A percentile compares a stretch with the other conserved stretches of the same genome.
These are phyloP conservation scores for Diachrysia chrysitis DNA, from an alignment of 2,888 invertebrate species.

Conservation along the genomic window DNA sequence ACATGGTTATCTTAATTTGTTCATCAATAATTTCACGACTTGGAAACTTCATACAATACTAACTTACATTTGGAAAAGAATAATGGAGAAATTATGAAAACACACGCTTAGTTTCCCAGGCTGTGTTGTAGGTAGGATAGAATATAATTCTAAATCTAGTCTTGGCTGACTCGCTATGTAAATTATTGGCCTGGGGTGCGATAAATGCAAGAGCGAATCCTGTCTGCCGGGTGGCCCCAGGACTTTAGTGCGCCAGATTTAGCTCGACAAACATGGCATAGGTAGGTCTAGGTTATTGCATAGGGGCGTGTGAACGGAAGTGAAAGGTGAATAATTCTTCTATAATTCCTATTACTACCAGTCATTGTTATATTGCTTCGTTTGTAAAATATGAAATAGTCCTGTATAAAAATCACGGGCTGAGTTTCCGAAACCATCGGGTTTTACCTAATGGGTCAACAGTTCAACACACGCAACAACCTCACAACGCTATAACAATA, in stretches of 20 bases:
- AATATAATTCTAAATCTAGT: not conserved
- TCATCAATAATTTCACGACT: not conserved
- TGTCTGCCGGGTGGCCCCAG: not conserved
- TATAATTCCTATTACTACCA: no score
- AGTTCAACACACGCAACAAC: no score
- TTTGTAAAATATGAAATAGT: no score
- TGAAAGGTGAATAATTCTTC: not conserved
- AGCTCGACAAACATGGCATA: not conserved
- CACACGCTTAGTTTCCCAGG: not conserved
- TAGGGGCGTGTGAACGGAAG: not conserved
- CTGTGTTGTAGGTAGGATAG: conserved; percentile 5
- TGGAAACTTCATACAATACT: conserved; percentile 8
- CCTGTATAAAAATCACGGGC: no score
- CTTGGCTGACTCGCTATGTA: not conserved
- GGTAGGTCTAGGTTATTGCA: conserved; percentile 9
- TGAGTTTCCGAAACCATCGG: no score
- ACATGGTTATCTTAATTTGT: conserved; percentile 9
- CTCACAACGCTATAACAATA: not conserved
- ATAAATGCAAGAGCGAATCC: not conserved
- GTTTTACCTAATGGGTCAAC: no score
- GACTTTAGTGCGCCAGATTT: not conserved
- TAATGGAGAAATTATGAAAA: conserved; percentile 6
- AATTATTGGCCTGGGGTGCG: not conserved
- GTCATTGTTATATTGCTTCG: not conserved
- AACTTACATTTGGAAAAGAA: not conserved